Evolutionary conservation across 2,888 invertebrate genomes (phyloP).

Genomic region (Leptopilina syphax): DNA sequence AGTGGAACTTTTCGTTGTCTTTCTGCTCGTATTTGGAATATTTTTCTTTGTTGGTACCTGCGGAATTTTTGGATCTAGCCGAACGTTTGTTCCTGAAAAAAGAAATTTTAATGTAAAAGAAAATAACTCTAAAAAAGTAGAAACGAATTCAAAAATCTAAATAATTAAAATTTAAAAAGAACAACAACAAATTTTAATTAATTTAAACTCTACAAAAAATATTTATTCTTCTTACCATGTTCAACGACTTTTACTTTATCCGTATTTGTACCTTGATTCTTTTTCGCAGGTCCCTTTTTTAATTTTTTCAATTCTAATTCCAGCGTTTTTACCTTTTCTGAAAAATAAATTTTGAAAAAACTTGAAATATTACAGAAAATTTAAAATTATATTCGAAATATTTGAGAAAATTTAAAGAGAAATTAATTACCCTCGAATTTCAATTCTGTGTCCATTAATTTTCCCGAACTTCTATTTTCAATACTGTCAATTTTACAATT

Average conservation of each 20-base stretch:
- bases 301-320: slow-evolving; percentile 10
- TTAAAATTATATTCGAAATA: background rate
- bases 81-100: too few species aligned
- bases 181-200: too few species aligned
- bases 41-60: background rate
- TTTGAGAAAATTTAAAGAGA: background rate
- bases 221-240: background rate
- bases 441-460: slow-evolving; percentile 17
- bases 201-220: too few species aligned
- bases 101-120: too few species aligned
- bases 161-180: too few species aligned
- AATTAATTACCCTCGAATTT: slow-evolving; percentile 27
- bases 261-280: background rate
- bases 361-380: background rate
- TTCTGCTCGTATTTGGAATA: background rate
- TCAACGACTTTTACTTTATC: background rate
- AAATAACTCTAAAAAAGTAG: too few species aligned
- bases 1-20: background rate
- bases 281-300: background rate
- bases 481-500: slow-evolving; percentile 30
- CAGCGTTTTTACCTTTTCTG: slow-evolving; percentile 16
- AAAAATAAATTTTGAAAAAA: background rate
- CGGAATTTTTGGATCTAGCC: background rate
- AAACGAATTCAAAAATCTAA: too few species aligned
- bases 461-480: slow-evolving; percentile 10